Conservation (phyloP, 2,113 vertebrate species). For the Gorsachius goisagi region DNA sequence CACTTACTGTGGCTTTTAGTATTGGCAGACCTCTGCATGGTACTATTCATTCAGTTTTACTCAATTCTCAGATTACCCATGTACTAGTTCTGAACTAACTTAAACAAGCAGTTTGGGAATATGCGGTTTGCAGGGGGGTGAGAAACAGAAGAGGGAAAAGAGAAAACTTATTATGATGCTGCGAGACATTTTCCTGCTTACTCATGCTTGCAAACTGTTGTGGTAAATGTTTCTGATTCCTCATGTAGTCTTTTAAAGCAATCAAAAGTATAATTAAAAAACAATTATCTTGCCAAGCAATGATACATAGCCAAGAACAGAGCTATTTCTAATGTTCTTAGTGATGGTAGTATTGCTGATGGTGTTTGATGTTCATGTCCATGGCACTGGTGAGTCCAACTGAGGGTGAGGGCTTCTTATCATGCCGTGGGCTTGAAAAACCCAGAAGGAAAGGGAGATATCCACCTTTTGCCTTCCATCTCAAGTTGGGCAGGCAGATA, state of each 20-base stretch:
- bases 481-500: neutral
- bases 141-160: neutral
- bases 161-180: neutral
- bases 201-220: neutral
- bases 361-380: neutral
- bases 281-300: neutral
- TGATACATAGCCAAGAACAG: neutral
- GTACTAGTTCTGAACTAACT: neutral
- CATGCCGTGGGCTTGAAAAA: neutral
- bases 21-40: constrained; percentile 61
- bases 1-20: constrained; percentile 25
- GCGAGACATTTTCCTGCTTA: neutral
- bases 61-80: constrained; percentile 44
- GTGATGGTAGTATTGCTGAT: rapidly evolving
- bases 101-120: constrained; percentile 33
- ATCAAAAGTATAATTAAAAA: neutral
- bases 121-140: constrained; percentile 4
- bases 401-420: neutral
- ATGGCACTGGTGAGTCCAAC: neutral
- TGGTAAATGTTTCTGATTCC: neutral
- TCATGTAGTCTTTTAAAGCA: neutral
- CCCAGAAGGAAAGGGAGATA: neutral
- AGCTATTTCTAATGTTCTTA: neutral
- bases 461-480: neutral
- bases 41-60: constrained; percentile 7